These are phyloP conservation scores for Boloria euphrosyne DNA, from an alignment of 2,888 invertebrate species.

Conservation along the genomic window DNA sequence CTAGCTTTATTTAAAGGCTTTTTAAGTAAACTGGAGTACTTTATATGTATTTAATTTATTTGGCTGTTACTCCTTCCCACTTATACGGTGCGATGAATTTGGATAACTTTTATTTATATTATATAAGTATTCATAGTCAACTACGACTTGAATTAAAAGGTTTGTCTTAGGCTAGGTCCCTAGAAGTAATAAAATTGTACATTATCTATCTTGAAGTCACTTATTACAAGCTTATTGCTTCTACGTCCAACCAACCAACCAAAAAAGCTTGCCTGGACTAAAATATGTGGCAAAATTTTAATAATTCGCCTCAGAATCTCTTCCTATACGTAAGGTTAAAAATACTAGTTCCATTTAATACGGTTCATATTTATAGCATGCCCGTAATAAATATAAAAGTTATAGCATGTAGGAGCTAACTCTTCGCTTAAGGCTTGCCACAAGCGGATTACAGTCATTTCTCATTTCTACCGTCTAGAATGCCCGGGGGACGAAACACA, in stretches of 20 bases:
- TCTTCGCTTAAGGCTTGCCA: slow-evolving; percentile 78
- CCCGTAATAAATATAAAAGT: slow-evolving; percentile 68
- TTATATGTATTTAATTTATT: too few relatives aligned
- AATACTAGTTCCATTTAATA: slow-evolving; percentile 22
- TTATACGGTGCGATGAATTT: too few relatives aligned
- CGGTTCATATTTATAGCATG: slow-evolving; percentile 19
- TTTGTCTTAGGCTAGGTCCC: too few relatives aligned
- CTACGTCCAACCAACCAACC: not conserved
- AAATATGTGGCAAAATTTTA: not conserved
- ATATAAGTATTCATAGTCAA: too few relatives aligned
- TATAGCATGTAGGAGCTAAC: slow-evolving; percentile 69
- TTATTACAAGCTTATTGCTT: not conserved
- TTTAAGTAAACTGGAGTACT: too few relatives aligned
- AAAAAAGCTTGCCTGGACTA: not conserved
- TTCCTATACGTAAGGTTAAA: slow-evolving; percentile 1
- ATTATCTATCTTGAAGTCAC: too few relatives aligned
- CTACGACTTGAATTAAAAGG: too few relatives aligned
- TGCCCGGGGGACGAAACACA: slow-evolving; percentile 62
- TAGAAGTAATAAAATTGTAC: too few relatives aligned
- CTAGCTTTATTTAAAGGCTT: too few relatives aligned
- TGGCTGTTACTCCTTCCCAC: too few relatives aligned
- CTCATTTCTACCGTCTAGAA: slow-evolving; percentile 75
- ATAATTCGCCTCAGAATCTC: not conserved
- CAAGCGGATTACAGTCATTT: slow-evolving; percentile 80
- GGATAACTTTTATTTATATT: too few relatives aligned